phyloP scores from a whole-genome alignment of 2,888 invertebrate genomes.

The Drosophila algonquin region DNA sequence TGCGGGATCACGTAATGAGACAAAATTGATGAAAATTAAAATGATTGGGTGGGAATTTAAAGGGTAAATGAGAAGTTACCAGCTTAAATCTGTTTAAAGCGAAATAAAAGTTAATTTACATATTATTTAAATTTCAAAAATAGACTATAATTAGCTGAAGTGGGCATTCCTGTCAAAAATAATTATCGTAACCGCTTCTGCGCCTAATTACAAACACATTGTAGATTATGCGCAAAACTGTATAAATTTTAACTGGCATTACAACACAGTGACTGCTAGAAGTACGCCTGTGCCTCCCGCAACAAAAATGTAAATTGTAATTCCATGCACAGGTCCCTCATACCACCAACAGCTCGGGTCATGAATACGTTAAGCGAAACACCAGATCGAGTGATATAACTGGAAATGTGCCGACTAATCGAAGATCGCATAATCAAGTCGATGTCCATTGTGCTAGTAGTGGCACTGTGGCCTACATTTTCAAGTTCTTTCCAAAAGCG shows the following conservation, averaged over 20 bases:
- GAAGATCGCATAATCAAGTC: slow-evolving; percentile 19
- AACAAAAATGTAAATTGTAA: slow-evolving; percentile 9
- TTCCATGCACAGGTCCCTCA: slow-evolving; percentile 19
- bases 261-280: slow-evolving; percentile 4
- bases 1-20: slow-evolving; percentile 5
- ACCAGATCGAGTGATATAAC: slow-evolving; percentile 10
- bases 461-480: slow-evolving; percentile 36
- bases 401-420: neutral
- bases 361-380: slow-evolving; percentile 29
- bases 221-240: slow-evolving; percentile 4
- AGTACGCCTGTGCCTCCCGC: neutral
- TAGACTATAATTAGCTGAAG: slow-evolving; percentile 1
- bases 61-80: neutral
- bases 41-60: slow-evolving; percentile 6
- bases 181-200: slow-evolving; percentile 8
- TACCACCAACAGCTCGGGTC: neutral
- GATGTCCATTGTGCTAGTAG: slow-evolving; percentile 12
- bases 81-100: too few species aligned
- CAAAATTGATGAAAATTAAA: slow-evolving; percentile 17
- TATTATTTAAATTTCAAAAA: neutral
- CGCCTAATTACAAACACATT: slow-evolving; percentile 19
- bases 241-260: slow-evolving; percentile 12
- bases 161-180: slow-evolving; percentile 12
- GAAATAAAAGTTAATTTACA: neutral
- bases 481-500: slow-evolving; percentile 31